Base-by-base conservation (phyloP, 2,113 vertebrate genomes). In the Xenotilapia flavipinnis region DNA sequence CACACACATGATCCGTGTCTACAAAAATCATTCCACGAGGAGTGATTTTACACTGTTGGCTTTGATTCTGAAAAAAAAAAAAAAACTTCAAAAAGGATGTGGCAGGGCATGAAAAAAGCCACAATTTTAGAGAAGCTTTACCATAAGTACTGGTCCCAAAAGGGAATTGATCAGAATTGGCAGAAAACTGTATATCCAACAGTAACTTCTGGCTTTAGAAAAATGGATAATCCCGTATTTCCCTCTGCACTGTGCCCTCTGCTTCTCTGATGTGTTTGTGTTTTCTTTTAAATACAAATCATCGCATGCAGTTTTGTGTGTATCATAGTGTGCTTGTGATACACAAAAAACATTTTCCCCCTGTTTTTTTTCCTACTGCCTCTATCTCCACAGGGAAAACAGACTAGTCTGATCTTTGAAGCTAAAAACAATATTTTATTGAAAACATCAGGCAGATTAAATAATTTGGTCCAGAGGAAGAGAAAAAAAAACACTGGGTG, bases 341-440 rank as follows among this genome's bases (percentile, higher is more conserved):
- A 70, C 47, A 70, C 88, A 73, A 70, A 91, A 92, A 92, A 94
- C 53, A 51, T 56, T 79, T 1, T 0, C 3, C 9, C 17, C 21
- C 6, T 2, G 9, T 49, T 55, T 47, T 31, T 84, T 19, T 58
- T 12, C 13, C 23, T 21, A 3, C 73, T 80, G 80, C 58, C 56
- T 84, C 53, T 86, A 81, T 77, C 68, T 82, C 92, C 73, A 45
- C 28, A 58, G 89, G 65, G 86, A 88, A 90, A 65, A 55, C 6
- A 21, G 38, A 47, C 86, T 31, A 56, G 88, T 91, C 90, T 94
- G 84, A 93, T 94, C 81, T 94, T 81, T 82, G 53, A 89, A 85
- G 83, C 82, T 81, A 65, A 84, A 86, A 90, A 90, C 85, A 87
- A 90, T 87, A 89, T 88, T 90, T 94, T 92, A 90, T 93, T 92